These are phyloP conservation scores for Drosophila neutralis DNA, from an alignment of 2,888 invertebrate genomes.

Conservation along the genomic window DNA sequence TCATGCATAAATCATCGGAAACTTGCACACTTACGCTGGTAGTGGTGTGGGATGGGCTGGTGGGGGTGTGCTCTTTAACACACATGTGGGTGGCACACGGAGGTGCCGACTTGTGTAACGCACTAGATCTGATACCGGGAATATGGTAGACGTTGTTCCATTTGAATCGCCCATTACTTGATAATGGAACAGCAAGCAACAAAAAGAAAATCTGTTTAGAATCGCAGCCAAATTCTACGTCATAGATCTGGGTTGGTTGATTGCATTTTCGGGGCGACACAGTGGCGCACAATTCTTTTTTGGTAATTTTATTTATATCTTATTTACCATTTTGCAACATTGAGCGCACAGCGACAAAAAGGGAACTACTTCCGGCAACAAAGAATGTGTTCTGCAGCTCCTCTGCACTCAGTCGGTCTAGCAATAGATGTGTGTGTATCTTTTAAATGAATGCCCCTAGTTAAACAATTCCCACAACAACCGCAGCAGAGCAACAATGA, in stretches of 20 bases:
- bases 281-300: slow-evolving; percentile 54
- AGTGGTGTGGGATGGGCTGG: not conserved
- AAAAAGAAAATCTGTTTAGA: slow-evolving; percentile 5
- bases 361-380: slow-evolving; percentile 62
- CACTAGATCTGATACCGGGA: not conserved
- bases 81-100: slow-evolving; percentile 43
- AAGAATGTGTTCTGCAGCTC: slow-evolving; percentile 24
- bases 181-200: slow-evolving; percentile 15
- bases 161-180: slow-evolving; percentile 30
- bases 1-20: slow-evolving; percentile 75
- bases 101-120: slow-evolving; percentile 9
- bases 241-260: slow-evolving; percentile 70
- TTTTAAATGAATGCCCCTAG: slow-evolving; percentile 61
- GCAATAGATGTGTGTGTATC: slow-evolving; percentile 2
- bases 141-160: slow-evolving; percentile 13
- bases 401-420: not conserved
- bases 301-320: slow-evolving; percentile 57
- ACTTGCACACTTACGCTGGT: slow-evolving; percentile 45
- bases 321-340: slow-evolving; percentile 37
- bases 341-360: slow-evolving; percentile 50
- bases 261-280: slow-evolving; percentile 75
- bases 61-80: slow-evolving; percentile 23
- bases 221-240: slow-evolving; percentile 44
- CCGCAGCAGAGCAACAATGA: slow-evolving; percentile 44
- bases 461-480: slow-evolving; percentile 70